Percentiles rank a stretch among this genome's conserved stretches.
These are phyloP conservation scores for Otus sunia DNA, from an alignment of 2,113 vertebrate species.

Conservation along the genomic window DNA sequence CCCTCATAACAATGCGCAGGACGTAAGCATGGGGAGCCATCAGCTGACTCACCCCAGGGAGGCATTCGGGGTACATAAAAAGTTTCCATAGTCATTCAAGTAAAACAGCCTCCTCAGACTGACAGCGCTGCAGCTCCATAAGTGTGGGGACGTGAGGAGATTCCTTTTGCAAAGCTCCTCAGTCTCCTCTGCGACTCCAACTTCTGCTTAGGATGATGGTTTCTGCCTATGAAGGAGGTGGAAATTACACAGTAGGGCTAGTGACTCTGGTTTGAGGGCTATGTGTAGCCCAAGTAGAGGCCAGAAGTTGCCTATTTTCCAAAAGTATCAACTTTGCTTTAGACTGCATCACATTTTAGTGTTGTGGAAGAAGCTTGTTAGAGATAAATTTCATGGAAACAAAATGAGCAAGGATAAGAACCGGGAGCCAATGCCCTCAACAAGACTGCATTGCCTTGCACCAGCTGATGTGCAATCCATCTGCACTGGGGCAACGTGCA, in stretches of 20 bases:
- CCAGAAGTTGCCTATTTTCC: background rate
- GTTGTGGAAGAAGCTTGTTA: background rate
- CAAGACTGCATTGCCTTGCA: rapidly evolving
- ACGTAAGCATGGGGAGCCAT: background rate
- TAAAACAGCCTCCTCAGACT: background rate
- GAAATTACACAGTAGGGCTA: background rate
- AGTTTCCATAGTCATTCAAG: background rate
- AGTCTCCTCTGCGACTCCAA: background rate
- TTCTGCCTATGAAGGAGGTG: background rate
- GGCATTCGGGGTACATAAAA: background rate
- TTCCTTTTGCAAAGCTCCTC: background rate
- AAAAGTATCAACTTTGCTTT: background rate
- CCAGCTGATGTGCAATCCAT: background rate
- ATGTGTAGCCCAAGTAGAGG: background rate
- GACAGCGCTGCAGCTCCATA: background rate
- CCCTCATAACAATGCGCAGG: background rate
- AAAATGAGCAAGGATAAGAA: background rate
- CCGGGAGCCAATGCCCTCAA: rapidly evolving
- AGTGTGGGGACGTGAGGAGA: background rate
- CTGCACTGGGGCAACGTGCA: background rate
- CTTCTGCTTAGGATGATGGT: background rate
- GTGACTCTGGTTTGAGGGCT: background rate
- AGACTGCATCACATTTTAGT: background rate
- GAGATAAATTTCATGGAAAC: background rate
- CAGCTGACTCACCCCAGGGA: background rate